These are phyloP conservation scores for Otolemur crassicaudatus DNA, from an alignment of 2,797 vertebrate species.

Conservation along the genomic window DNA sequence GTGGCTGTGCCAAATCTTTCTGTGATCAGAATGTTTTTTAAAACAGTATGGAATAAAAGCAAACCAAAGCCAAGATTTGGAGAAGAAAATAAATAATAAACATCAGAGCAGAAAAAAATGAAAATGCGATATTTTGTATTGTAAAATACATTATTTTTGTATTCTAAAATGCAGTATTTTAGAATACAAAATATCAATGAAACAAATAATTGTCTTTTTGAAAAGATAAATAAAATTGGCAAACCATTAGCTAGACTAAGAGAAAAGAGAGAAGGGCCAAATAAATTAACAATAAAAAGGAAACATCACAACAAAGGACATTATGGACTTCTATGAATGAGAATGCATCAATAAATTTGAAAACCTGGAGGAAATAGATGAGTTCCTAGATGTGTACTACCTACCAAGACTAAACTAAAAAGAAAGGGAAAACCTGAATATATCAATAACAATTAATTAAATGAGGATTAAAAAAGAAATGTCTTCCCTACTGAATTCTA, in stretches of 20 bases:
- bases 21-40: conserved; percentile 27
- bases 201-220: neutral
- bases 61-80: neutral
- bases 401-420: neutral
- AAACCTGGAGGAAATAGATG: neutral
- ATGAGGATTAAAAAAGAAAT: neutral
- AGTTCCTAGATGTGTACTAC: neutral
- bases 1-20: conserved; percentile 22
- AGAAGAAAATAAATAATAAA: neutral
- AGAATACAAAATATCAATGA: neutral
- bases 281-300: neutral
- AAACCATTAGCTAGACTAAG: neutral
- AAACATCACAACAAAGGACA: neutral
- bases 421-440: neutral
- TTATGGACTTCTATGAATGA: neutral
- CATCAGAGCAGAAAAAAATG: neutral
- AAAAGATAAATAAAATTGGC: neutral
- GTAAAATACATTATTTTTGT: no score
- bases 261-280: neutral
- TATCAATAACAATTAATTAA: neutral
- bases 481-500: neutral
- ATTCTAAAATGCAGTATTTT: no score
- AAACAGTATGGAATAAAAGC: neutral
- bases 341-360: neutral
- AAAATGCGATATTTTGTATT: neutral